Base-by-base conservation (phyloP, 1,140 invertebrate genomes). In the Ericerus pela region DNA sequence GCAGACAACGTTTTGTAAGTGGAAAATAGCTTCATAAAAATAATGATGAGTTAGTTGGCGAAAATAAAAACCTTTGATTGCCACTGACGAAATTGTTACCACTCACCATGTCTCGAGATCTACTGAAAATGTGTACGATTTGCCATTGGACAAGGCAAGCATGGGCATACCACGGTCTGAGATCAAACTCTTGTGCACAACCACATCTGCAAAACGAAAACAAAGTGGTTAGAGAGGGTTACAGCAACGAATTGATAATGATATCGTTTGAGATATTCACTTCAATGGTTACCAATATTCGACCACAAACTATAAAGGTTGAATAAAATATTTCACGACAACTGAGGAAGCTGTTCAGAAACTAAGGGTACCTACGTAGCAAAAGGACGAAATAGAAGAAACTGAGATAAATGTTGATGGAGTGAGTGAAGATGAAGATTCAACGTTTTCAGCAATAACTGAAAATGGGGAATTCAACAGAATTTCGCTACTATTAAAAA, bases 101-200 rank as follows among this genome's bases (percentile, higher is more conserved):
- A 65, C 53, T 72, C 68, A 81, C 84, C 82, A 85, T 11, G 75
- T 71, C 56, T 72, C 73, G 53, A 84, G 66, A 60, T 80, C 77
- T 51, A 71, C 64, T 59, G 75, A 76, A 62, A 78, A 85, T 22
- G 79, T 76, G 63, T 79, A 85, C 20, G 78, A 77, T 68, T 78
- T 77, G 11, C 81, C 79, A 62, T 77, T 81, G 14, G 75, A 80
- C 16, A 85, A 66, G 27, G 78, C 74, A 52, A 85, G 68, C 55
- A 84, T 66, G 1, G 81, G 80, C 59, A 75, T 71, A 28, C 81
- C 78, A 54, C 77, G 69, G 8, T 77, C 70, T 20, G 79, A 72
- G 18, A 84, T 61, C n/a, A 70, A 67, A 61, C 76, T 76, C 53
- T 75, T 74, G 51, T 70, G 70, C 5, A 81, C 73, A n/a, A 67